A percentile compares a stretch with the other conserved stretches of the same genome.
Evolutionary conservation across 2,797 vertebrate genomes (phyloP).

Genomic region (Acestrorhynchus altus): DNA sequence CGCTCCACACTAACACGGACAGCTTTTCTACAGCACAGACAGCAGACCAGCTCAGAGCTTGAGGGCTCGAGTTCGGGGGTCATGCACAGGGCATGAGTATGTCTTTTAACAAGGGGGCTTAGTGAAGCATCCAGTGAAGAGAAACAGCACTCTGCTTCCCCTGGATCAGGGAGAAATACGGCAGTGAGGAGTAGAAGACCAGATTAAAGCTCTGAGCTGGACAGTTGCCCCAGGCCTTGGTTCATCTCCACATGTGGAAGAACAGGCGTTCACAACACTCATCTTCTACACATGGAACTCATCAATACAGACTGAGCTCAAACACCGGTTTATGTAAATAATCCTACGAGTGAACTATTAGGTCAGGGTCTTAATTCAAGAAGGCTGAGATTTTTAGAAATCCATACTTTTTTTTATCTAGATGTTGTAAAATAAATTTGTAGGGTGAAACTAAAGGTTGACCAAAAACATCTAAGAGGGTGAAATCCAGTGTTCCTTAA

Average conservation of each 20-base stretch:
- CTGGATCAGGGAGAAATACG: conserved; percentile 7
- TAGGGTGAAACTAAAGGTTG: neutral
- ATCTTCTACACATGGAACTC: conserved; percentile 46
- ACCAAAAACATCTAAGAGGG: neutral
- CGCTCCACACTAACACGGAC: conserved; percentile 7
- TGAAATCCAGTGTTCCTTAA: neutral
- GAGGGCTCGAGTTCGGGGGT: conserved; percentile 28
- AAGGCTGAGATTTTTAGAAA: neutral
- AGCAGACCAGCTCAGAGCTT: conserved; percentile 72
- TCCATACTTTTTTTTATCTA: neutral
- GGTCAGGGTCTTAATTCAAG: neutral
- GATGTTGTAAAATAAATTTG: neutral
- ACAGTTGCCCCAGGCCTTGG: conserved; percentile 60
- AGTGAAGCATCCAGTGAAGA: conserved; percentile 24
- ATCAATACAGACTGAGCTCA: conserved; percentile 58
- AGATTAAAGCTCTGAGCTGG: conserved; percentile 68
- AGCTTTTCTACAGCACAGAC: conserved; percentile 55
- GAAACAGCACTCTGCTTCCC: conserved; percentile 34
- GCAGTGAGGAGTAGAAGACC: conserved; percentile 15
- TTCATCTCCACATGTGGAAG: conserved; percentile 58
- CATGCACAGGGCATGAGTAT: conserved; percentile 8
- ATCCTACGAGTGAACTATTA: neutral
- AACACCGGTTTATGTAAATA: conserved; percentile 57
- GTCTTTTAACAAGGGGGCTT: conserved; percentile 3
- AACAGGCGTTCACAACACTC: conserved; percentile 35